Conservation (phyloP, 2,888 invertebrate genomes). For the Dione vanillae region DNA sequence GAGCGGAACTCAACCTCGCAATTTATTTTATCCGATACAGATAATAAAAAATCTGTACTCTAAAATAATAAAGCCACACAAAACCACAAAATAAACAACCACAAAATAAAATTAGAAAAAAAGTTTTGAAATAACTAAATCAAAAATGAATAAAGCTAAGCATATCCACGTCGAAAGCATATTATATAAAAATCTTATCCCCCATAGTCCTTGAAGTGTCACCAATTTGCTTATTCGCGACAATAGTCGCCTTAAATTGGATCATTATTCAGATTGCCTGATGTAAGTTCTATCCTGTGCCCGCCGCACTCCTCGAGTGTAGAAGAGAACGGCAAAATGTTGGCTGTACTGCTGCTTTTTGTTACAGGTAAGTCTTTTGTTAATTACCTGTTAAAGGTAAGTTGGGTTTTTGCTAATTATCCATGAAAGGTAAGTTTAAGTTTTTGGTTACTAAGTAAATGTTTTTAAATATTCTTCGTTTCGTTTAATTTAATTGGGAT, state of each 20-base stretch:
- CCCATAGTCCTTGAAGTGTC: conserved; percentile 66
- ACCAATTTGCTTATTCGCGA: conserved; percentile 63
- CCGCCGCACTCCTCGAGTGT: conserved; percentile 28
- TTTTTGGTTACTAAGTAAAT: no score
- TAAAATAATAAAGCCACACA: no score
- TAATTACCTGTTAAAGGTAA: neutral
- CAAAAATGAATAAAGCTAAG: neutral
- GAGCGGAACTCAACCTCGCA: no score
- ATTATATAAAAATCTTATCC: conserved; percentile 49
- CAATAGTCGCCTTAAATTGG: conserved; percentile 67
- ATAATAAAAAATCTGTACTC: no score
- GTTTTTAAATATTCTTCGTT: no score
- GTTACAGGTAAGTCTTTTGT: conserved; percentile 48
- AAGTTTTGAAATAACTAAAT: no score
- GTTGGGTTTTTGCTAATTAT: neutral
- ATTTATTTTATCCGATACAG: no score
- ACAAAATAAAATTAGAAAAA: no score
- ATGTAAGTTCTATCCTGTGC: conserved; percentile 41
- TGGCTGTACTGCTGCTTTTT: conserved; percentile 49
- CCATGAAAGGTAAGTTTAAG: no score
- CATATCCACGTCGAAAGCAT: conserved; percentile 6
- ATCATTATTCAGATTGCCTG: conserved; percentile 62
- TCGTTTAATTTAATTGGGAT: no score
- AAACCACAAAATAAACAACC: no score
- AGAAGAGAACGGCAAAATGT: conserved; percentile 45